Evolutionary conservation across 2,113 vertebrate species (phyloP), one percentile per base, ranked within the genome.

Genomic region (Lophotis ruficrista): DNA sequence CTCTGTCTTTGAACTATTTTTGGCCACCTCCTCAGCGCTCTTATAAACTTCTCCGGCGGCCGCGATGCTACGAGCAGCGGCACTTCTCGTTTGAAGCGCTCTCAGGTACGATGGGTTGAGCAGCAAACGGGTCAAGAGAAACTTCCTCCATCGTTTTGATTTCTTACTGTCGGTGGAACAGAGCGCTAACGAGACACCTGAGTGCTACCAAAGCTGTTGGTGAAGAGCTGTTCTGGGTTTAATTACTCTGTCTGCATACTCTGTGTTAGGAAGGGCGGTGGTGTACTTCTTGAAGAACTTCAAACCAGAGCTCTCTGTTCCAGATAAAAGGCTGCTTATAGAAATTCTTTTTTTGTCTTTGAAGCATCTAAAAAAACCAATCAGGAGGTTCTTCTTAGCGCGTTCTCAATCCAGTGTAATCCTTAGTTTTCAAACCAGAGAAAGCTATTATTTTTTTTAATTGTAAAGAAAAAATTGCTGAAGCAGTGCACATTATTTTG

Each of bases 391-490:
- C 50, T 95, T 56, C 4, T 0, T 38, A 43, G 16, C 51, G 28
- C 3, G 1, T 80, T 76, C 86, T 76, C 11, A n/a, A 60, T 85
- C 83, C 57, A 65, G 48, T 22, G 17, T 91, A 87, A 77, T 80
- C 87, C 90, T 96, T 96, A 90, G 94, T 87, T 95, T 96, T 96
- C 73, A 60, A n/a, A 88, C 31, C 37, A 33, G 50, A 79, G 30
- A 83, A 94, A 78, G 25, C 17, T n/a, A 56, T 73, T 89, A 22
- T 88, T 78, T 85, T 91, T 93, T 95, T 69, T 28, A 61, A 69
- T 95, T 92, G 37, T 86, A 89, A 92, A 87, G 89, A 62, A 87
- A 85, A 68, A 48, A 66, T 82, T 92, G 87, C 83, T 95, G 93
- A 88, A 89, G 62, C 95, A 87, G 41, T 51, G 65, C 69, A 50